Evolutionary conservation across 2,113 vertebrate species (phyloP), one percentile per base, ranked within the genome.

Genomic region (Nothoprocta perdicaria): DNA sequence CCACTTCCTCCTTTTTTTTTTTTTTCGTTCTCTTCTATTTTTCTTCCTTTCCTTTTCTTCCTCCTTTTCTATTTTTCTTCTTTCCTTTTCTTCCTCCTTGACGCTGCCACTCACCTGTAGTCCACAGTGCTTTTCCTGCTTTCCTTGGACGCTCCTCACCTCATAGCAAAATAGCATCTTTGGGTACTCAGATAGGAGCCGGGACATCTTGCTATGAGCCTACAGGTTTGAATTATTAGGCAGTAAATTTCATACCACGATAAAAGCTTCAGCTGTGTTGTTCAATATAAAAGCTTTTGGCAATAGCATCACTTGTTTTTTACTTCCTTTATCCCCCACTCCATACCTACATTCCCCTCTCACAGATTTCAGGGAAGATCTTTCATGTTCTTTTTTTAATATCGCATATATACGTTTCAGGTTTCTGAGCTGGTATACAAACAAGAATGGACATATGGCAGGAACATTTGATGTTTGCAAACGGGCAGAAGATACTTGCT

Each of bases 371-470:
- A 53, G 48, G 48, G 57, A 91, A 91, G 84, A 94, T 93, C 95
- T 94, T 95, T 96, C 86, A 94, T 92, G 92, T 94, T 95, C 48
- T 94, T 85, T 57, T 83, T 94, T 96, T 95, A 94, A 95, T 93
- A 93, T 58, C 13, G 1, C 69, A 57, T 88, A 86, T 94, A 93
- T 88, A 85, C 15, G 87, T 91, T 91, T 94, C 85, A 92, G 87
- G 66, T 96, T 92, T 95, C 92, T 89, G 67, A 89, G 82, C 76
- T 71, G 80, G 43, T 84, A 40, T 35, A 95, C 86, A 94, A 94
- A 84, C 90, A 90, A 75, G 90, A 76, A 91, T 5, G 58, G 94
- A 92, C 91, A 94, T 94, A 91, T 86, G 94, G 92, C 83, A 93
- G 61, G 72, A 96, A 76, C 74, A 86, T 93, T 95, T 93, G 92